Conservation (phyloP, 2,888 invertebrate genomes). For the Phengaris alcon region DNA sequence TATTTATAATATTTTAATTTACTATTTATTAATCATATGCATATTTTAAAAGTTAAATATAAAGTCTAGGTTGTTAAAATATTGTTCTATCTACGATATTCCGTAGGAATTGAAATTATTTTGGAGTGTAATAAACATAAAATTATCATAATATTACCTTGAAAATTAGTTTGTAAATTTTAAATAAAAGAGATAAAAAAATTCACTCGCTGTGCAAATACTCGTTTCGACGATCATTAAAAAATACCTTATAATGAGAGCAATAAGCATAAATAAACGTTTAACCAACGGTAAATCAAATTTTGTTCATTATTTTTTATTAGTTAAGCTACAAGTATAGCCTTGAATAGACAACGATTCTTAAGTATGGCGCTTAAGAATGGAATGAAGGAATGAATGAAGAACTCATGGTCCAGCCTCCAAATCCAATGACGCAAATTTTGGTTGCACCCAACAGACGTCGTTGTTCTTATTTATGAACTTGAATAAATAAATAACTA, state of each 20-base stretch:
- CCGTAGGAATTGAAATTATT: neutral
- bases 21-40: neutral
- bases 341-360: neutral
- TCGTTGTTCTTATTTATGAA: too few species aligned
- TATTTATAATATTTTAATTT: too few species aligned
- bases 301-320: constrained; percentile 11
- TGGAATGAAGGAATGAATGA: too few species aligned
- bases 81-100: neutral
- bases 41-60: neutral
- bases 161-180: constrained; percentile 4
- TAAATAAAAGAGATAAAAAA: neutral
- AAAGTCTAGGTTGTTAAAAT: neutral
- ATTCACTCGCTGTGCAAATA: neutral
- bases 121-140: neutral
- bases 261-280: neutral
- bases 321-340: neutral
- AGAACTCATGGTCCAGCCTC: too few species aligned
- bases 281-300: neutral
- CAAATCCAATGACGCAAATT: too few species aligned
- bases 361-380: too few species aligned
- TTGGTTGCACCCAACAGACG: too few species aligned
- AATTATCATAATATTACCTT: constrained; percentile 8
- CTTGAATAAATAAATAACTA: too few species aligned
- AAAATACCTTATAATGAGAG: neutral
- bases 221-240: neutral